Evolutionary conservation across 2,797 vertebrate genomes (phyloP).

Genomic region (Strix occidentalis): DNA sequence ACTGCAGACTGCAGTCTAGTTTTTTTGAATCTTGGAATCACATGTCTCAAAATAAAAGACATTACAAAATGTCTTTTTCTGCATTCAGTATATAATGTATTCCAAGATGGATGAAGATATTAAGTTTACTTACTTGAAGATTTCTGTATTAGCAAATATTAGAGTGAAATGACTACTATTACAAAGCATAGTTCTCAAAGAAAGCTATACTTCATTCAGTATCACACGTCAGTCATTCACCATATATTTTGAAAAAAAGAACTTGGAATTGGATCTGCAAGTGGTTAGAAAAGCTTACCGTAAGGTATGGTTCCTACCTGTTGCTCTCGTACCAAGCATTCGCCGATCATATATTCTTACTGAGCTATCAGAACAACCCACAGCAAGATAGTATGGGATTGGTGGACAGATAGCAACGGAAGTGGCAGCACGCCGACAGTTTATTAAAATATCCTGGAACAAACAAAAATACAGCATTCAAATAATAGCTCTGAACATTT

Average conservation of each 20-base stretch:
- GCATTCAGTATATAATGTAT: not conserved
- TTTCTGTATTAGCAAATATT: not conserved
- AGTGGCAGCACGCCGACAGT: slow-evolving; percentile 95
- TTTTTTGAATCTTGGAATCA: not conserved
- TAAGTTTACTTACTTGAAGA: not conserved
- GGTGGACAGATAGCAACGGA: slow-evolving; percentile 96
- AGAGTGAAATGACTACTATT: not conserved
- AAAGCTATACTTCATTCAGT: not conserved
- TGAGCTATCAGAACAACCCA: slow-evolving; percentile 98
- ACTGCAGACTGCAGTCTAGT: not conserved
- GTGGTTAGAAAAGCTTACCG: not conserved
- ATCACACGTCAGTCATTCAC: not conserved
- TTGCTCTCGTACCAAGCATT: slow-evolving; percentile 96
- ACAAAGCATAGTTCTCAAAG: not conserved
- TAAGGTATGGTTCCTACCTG: slow-evolving; percentile 77
- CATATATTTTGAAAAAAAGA: not conserved
- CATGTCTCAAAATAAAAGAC: not conserved
- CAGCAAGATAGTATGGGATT: slow-evolving; percentile 94
- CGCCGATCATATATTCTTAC: slow-evolving; percentile 96
- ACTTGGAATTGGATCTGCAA: not conserved
- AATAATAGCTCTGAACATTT: not conserved
- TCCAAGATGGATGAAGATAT: not conserved
- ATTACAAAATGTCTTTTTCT: not conserved
- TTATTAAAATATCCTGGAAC: slow-evolving; percentile 95
- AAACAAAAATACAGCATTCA: slow-evolving; percentile 24